Evolutionary conservation across 30 jellyfish, hydroid and myxozoan genomes (phyloP).

Genomic region (Mastigias papua): DNA sequence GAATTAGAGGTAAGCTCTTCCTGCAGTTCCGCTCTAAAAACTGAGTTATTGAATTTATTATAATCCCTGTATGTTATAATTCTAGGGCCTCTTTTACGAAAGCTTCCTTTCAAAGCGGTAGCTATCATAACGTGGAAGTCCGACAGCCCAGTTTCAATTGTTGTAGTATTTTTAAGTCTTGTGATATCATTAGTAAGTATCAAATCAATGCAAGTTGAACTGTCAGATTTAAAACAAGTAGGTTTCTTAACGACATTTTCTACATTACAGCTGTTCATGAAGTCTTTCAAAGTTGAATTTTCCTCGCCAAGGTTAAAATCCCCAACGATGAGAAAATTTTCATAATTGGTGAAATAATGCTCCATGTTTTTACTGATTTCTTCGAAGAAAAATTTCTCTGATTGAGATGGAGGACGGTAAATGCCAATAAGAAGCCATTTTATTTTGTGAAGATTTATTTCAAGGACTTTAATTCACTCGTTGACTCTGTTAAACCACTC

Average conservation of each 20-base stretch:
- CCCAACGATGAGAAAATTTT: not conserved
- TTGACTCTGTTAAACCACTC: not conserved
- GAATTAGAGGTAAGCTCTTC: too few species aligned
- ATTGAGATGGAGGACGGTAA: slow-evolving; percentile 50
- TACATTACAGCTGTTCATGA: not conserved
- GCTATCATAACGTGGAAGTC: slow-evolving; percentile 30
- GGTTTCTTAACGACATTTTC: slow-evolving; percentile 22
- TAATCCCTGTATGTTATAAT: too few species aligned
- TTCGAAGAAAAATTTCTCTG: slow-evolving; percentile 24
- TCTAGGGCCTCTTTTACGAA: too few species aligned
- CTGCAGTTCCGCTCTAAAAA: too few species aligned
- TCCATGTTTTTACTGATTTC: slow-evolving; percentile 1
- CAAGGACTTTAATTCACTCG: too few species aligned
- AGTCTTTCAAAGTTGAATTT: not conserved
- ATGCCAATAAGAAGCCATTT: too few species aligned
- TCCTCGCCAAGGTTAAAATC: slow-evolving; percentile 25
- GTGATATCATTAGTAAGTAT: slow-evolving; percentile 1
- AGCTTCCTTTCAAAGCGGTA: slow-evolving; percentile 29
- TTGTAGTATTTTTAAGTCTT: slow-evolving; percentile 28
- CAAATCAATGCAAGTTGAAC: slow-evolving; percentile 31
- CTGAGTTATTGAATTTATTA: too few species aligned
- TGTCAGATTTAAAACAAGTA: slow-evolving; percentile 1
- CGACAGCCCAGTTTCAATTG: slow-evolving; percentile 62
- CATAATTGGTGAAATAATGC: not conserved
- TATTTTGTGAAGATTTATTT: too few species aligned